Evolutionary conservation across 2,888 invertebrate species (phyloP), one percentile per base, ranked within the genome.

Genomic region (Eilema caniola): DNA sequence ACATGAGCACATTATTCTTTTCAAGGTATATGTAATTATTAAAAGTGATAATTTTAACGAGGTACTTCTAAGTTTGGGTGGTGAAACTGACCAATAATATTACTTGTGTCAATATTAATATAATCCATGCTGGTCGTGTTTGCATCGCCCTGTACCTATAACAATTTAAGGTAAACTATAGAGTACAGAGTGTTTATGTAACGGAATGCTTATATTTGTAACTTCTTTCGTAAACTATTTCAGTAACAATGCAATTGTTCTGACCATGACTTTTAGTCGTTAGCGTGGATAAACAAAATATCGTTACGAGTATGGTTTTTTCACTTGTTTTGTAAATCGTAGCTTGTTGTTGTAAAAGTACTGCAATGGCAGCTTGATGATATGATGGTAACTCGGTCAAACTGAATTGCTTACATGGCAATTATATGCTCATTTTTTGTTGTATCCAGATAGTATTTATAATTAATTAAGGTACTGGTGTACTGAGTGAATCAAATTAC

Each of bases 371-470:
- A 59, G 24, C 25, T 59, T 59, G 25, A 59, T 28, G 8, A 28
- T 25, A 59, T 28, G 14, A 28, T 28, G 28, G 28, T 57, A 68
- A 68, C 37, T 68, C 63, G 68, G 68, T 68, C 68, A 68, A n/a
- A 57, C 8, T 63, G 53, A 37, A 57, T 57, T 68, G 23, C 57
- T 37, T 68, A 57, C 62, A 59, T 28, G 24, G n/a, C 53, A 53
- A 53, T 53, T n/a, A 53, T 53, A n/a, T 53, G 10, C 53, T 7
- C 20, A 53, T 53, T 53, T 8, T 59, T 14, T 16, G 59, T 59
- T 14, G 24, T 14, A 37, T 37, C 24, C 24, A 24, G 23, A 5
- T 24, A 3, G 2, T 23, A 12, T 7, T 0, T 24, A 16, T 59
- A 20, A 59, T 59, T 16, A 53, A 25, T 20, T 16, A 20, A 16